Percentiles rank a stretch among this genome's conserved stretches.
Conservation (phyloP, 2,797 vertebrate genomes). For the Otus scops region DNA sequence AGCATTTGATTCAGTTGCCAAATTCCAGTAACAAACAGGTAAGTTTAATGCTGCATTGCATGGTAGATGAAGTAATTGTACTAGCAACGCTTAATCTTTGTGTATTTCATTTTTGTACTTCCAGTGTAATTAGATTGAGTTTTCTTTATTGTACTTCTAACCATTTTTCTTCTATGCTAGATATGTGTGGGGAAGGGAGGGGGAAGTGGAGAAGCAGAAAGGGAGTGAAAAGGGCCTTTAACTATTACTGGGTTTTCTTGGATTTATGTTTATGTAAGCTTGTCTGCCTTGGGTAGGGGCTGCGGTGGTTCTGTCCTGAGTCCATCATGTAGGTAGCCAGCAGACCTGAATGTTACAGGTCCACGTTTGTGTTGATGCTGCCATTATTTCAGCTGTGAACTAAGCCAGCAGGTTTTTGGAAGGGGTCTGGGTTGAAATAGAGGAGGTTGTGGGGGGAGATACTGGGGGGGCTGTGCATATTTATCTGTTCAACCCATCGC, state of each 20-base stretch:
- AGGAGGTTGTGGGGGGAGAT: not conserved
- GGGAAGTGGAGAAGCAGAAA: not conserved
- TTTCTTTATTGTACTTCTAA: not conserved
- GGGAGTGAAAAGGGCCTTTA: not conserved
- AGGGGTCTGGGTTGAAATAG: not conserved
- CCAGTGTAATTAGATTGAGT: not conserved
- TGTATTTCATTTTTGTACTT: not conserved
- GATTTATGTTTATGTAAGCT: accelerated
- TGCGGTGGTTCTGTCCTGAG: not conserved
- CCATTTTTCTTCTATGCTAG: not conserved
- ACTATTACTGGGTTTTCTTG: not conserved
- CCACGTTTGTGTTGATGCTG: not conserved
- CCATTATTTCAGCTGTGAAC: not conserved
- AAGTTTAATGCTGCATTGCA: not conserved
- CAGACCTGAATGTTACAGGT: not conserved
- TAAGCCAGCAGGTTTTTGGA: not conserved
- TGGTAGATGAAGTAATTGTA: not conserved
- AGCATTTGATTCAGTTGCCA: not conserved
- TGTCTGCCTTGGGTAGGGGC: not conserved
- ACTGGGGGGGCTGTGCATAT: not conserved
- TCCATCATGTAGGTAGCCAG: not conserved
- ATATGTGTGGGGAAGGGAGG: accelerated
- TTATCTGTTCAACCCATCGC: not conserved
- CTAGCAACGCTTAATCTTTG: not conserved
- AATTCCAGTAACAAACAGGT: not conserved